Base-by-base conservation (phyloP, 2,797 vertebrate genomes). In the Lemur catta region DNA sequence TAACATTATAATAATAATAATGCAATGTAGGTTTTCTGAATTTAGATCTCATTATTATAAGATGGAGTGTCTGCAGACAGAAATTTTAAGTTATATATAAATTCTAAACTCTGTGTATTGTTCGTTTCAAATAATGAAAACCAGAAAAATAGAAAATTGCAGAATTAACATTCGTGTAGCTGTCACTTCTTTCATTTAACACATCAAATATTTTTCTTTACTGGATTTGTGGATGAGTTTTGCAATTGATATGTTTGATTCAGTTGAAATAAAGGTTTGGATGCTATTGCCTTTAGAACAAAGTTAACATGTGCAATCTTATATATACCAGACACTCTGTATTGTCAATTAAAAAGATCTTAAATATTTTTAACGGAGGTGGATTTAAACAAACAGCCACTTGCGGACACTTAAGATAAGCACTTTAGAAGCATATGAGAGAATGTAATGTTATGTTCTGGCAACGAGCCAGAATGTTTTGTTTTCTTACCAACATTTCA, bases 401-500 rank as follows among this genome's bases (percentile, higher is more conserved):
- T 96, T 94, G 78, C 76, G 96, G 85, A 89, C 93, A 97, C 90
- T 96, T 94, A 79, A 94, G 97, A 67, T 84, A 97, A 94, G 17
- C 94, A 59, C 65, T 97, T 95, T 96, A 75, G 88, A 94, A 97
- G 61, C 90, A 24, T 76, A 91, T 55, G 85, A 93, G 48, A 69
- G 97, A 97, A 52, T 55, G n/a, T 94, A 90, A 97, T 94, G 43
- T 92, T 98, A 86, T 96, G 46, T 94, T 96, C 88, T 98, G 97
- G 89, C 75, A 33, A 20, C 71, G 92, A 87, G 97, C 97, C 97
- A 98, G 78, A 85, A 96, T 55, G 81, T 92, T 98, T 98, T 94
- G 94, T 98, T 98, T 97, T 96, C 95, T 97, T 97, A 97, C 93
- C 86, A 97, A 95, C 15, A 41, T 97, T 98, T 98, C 98, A 98